Conservation (phyloP, 1,140 invertebrate species). For the Reticulitermes speratus region DNA sequence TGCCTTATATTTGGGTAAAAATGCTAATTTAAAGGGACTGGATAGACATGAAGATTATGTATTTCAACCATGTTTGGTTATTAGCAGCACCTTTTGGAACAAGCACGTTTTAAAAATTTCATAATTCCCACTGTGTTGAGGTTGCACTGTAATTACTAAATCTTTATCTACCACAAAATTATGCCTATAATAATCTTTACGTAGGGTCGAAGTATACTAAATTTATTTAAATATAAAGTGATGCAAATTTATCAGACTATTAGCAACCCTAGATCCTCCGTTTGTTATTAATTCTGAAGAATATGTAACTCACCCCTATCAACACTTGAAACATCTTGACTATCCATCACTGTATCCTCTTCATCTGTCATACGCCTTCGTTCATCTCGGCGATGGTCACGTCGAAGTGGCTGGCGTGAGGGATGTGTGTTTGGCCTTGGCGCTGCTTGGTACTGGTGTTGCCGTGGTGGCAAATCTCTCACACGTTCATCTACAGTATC, state of each 20-base stretch:
- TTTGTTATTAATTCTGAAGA: neutral
- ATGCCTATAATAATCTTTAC: too few relatives aligned
- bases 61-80: too few relatives aligned
- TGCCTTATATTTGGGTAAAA: too few relatives aligned
- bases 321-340: constrained; percentile 72
- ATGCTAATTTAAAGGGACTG: too few relatives aligned
- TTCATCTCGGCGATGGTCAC: constrained; percentile 61
- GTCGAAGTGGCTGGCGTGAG: constrained; percentile 48
- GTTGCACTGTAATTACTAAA: too few relatives aligned
- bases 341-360: constrained; percentile 75
- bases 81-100: too few relatives aligned
- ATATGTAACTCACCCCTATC: constrained; percentile 63
- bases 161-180: too few relatives aligned
- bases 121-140: too few relatives aligned
- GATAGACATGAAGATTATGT: too few relatives aligned
- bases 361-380: constrained; percentile 72
- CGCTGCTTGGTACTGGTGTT: constrained; percentile 42
- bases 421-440: constrained; percentile 29
- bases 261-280: neutral
- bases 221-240: too few relatives aligned
- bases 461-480: constrained; percentile 53
- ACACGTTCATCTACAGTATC: constrained; percentile 56
- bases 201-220: too few relatives aligned
- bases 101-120: too few relatives aligned
- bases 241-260: neutral